Evolutionary conservation across 2,797 vertebrate species (phyloP).

Genomic region (Danionella dracula): DNA sequence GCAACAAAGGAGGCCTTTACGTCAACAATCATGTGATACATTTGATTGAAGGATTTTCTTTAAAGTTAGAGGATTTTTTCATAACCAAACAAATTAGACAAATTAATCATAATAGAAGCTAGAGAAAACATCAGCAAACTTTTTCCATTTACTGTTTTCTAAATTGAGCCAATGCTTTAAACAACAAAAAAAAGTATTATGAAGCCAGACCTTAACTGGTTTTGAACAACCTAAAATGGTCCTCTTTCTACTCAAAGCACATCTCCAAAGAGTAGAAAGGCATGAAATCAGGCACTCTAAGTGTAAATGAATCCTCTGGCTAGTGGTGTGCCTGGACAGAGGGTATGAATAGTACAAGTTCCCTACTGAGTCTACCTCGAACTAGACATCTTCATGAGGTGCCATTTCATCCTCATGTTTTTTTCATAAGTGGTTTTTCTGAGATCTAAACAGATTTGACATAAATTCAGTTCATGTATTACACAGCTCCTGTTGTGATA

Average conservation of each 20-base stretch:
- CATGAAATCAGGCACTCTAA: constrained; percentile 69
- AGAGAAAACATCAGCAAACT: constrained; percentile 12
- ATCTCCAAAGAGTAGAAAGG: constrained; percentile 52
- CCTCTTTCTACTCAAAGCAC: constrained; percentile 55
- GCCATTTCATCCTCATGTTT: constrained; percentile 44
- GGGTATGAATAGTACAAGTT: constrained; percentile 31
- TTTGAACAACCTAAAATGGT: constrained; percentile 53
- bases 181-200: constrained; percentile 43
- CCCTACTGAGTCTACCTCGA: constrained; percentile 35
- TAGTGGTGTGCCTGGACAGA: constrained; percentile 55
- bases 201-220: constrained; percentile 48
- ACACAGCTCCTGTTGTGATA: constrained; percentile 25
- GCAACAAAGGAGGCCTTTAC: too few relatives aligned
- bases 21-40: too few relatives aligned
- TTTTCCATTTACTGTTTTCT: neutral
- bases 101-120: neutral
- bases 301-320: constrained; percentile 69
- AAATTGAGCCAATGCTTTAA: neutral
- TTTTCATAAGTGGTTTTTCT: constrained; percentile 40
- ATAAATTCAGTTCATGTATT: constrained; percentile 38
- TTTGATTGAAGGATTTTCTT: too few relatives aligned
- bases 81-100: too few relatives aligned
- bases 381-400: constrained; percentile 42
- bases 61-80: too few relatives aligned
- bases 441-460: constrained; percentile 20